A percentile compares a stretch with the other conserved stretches of the same genome.
Conservation (phyloP, 2,797 vertebrate species). For the Valencia hispanica region DNA sequence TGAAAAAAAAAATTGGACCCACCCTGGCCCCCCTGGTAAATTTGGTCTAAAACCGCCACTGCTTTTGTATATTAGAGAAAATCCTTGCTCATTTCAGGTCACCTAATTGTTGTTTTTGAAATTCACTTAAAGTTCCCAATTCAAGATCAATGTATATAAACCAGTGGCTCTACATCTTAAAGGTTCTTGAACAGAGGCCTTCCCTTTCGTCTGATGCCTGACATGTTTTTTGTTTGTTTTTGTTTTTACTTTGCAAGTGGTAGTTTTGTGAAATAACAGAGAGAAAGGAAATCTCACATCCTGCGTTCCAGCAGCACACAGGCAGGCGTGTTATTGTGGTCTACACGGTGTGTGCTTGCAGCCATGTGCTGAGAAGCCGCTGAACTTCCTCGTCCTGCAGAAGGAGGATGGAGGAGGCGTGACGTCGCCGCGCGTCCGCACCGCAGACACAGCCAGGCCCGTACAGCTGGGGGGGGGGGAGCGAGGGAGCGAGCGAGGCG, state of each 20-base stretch:
- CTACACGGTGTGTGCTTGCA: not conserved
- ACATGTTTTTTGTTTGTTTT: no score
- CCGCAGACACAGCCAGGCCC: conserved; percentile 82
- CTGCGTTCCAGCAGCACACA: conserved; percentile 21
- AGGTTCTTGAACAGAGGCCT: conserved; percentile 1
- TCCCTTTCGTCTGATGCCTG: not conserved
- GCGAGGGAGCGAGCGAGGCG: no score
- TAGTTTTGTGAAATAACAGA: not conserved
- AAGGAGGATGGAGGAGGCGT: conserved; percentile 65
- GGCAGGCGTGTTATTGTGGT: not conserved
- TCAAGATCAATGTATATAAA: no score
- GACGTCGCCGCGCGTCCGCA: conserved; percentile 83
- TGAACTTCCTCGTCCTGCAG: conserved; percentile 79
- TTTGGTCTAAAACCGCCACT: no score
- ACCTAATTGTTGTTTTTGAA: not conserved
- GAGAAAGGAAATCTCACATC: not conserved
- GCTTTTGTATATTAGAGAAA: not conserved
- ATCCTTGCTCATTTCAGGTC: not conserved
- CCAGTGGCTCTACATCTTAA: not conserved
- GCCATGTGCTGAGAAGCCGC: conserved; percentile 34
- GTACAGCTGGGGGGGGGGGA: conserved; percentile 54
- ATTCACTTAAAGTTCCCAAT: no score
- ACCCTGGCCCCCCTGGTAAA: no score
- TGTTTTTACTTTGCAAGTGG: conserved; percentile 4
- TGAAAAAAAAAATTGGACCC: no score